phyloP scores from a whole-genome alignment of 2,888 invertebrate species.

The Augiades crinisus region DNA sequence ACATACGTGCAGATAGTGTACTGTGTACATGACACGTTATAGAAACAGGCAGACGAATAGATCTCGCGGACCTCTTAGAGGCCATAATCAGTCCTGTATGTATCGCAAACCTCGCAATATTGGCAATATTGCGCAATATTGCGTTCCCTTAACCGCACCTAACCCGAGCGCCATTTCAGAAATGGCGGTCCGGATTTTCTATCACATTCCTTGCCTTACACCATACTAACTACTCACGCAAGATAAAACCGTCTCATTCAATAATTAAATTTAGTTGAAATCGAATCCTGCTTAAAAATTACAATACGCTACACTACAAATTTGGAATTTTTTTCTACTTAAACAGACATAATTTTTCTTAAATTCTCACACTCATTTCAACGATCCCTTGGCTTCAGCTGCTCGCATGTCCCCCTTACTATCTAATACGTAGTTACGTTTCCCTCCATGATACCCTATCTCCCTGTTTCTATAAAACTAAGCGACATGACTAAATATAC shows the following conservation, averaged over 20 bases:
- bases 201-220: constrained; percentile 21
- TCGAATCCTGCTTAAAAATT: constrained; percentile 6
- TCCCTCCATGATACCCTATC: constrained; percentile 20
- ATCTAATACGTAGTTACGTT: constrained; percentile 14
- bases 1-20: constrained; percentile 41
- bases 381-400: not conserved
- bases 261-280: constrained; percentile 6
- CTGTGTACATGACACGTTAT: constrained; percentile 39
- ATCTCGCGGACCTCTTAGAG: constrained; percentile 1
- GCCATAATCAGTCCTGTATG: constrained; percentile 8
- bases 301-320: constrained; percentile 16
- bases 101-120: not conserved
- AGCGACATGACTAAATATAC: constrained; percentile 36
- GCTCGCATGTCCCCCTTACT: not conserved
- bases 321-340: constrained; percentile 20
- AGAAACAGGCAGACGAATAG: constrained; percentile 34
- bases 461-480: constrained; percentile 33
- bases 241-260: not conserved
- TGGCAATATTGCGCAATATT: too few species aligned
- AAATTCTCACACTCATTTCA: constrained; percentile 5
- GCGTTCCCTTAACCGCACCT: not conserved
- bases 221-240: not conserved
- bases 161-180: constrained; percentile 11
- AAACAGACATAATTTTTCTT: constrained; percentile 13
- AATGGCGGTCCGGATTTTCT: constrained; percentile 4